Evolutionary conservation across 1,140 invertebrate genomes (phyloP).

Genomic region (Tetranychus urticae): DNA sequence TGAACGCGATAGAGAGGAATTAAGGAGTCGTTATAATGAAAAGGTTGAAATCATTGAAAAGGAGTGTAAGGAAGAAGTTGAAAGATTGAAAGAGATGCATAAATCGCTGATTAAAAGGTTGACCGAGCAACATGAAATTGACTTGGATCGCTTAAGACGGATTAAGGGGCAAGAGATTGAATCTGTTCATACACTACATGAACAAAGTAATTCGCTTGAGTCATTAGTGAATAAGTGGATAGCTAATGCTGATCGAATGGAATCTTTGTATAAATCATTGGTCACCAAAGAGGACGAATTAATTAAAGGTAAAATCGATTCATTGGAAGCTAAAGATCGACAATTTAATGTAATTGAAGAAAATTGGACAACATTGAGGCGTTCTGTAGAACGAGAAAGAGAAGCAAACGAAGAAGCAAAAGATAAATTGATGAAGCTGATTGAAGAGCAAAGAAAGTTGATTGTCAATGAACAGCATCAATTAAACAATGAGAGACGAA

Average conservation of each 20-base stretch:
- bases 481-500: neutral
- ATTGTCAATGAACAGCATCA: neutral
- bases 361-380: conserved; percentile 2
- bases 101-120: neutral
- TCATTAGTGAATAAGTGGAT: conserved; percentile 6
- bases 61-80: conserved; percentile 4
- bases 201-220: neutral
- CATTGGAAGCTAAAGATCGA: neutral
- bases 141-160: conserved; percentile 1
- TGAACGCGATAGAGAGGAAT: conserved; percentile 1
- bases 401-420: neutral
- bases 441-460: neutral
- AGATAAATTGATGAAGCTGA: neutral
- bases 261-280: conserved; percentile 1
- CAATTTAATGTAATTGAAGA: conserved; percentile 1
- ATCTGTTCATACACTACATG: neutral
- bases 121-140: conserved; percentile 2
- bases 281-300: conserved; percentile 6
- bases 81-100: conserved; percentile 4
- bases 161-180: conserved; percentile 7
- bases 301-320: neutral
- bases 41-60: conserved; percentile 1
- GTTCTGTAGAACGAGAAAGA: conserved; percentile 1
- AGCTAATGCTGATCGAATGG: conserved; percentile 5
- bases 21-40: conserved; percentile 1